Evolutionary conservation across 2,888 invertebrate species (phyloP).

Genomic region (Brassicogethes aeneus): DNA sequence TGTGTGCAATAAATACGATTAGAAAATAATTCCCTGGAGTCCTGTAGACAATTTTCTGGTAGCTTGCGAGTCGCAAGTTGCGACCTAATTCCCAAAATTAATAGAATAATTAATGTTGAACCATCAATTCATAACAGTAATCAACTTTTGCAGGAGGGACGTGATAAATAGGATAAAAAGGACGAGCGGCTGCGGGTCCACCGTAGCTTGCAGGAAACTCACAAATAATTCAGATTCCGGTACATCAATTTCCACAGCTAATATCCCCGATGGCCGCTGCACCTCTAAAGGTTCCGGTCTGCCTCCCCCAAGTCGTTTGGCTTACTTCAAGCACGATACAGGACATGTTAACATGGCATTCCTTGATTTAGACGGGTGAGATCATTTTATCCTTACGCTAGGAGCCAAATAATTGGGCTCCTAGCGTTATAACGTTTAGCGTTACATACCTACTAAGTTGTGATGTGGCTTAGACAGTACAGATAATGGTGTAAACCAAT

Average conservation of each 20-base stretch:
- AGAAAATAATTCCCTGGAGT: no score
- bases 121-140: conserved; percentile 3
- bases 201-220: background rate
- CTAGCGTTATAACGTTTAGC: no score
- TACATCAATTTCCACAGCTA: conserved; percentile 15
- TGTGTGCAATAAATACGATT: no score
- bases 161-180: conserved; percentile 2
- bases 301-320: conserved; percentile 11
- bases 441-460: no score
- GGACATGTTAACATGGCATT: conserved; percentile 36
- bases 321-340: conserved; percentile 26
- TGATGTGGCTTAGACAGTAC: no score
- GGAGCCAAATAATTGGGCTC: no score
- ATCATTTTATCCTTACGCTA: conserved; percentile 7
- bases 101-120: background rate
- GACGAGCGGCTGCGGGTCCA: background rate
- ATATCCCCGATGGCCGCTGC: conserved; percentile 6
- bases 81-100: no score
- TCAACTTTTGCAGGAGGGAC: conserved; percentile 4
- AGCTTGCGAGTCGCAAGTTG: no score
- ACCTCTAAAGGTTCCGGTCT: background rate
- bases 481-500: no score
- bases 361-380: conserved; percentile 34
- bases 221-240: conserved; percentile 14
- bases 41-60: no score